Evolutionary conservation across 1,140 invertebrate species (phyloP).

Genomic region (Phortica variegata): DNA sequence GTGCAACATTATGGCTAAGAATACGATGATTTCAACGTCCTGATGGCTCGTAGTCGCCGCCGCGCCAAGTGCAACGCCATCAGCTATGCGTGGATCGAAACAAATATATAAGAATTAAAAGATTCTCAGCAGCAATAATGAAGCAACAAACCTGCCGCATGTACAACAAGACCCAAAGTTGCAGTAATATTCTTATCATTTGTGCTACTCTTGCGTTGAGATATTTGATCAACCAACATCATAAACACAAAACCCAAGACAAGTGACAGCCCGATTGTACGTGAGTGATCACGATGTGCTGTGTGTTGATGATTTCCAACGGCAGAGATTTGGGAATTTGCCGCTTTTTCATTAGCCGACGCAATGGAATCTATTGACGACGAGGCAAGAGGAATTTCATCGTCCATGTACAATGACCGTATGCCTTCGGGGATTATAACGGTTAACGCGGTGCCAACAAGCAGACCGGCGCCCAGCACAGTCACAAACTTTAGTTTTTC

Average conservation of each 20-base stretch:
- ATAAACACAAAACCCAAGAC: slow-evolving; percentile 90
- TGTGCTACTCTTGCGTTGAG: slow-evolving; percentile 65
- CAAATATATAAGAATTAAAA: neutral
- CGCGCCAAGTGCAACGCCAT: slow-evolving; percentile 95
- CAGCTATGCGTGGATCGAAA: too few species aligned
- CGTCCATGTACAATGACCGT: slow-evolving; percentile 69
- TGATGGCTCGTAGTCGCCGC: slow-evolving; percentile 92
- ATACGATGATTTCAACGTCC: slow-evolving; percentile 97
- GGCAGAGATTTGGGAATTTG: slow-evolving; percentile 13
- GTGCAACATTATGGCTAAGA: slow-evolving; percentile 98
- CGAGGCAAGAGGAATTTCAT: slow-evolving; percentile 5
- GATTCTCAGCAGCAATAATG: neutral
- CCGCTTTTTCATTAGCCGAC: slow-evolving; percentile 18
- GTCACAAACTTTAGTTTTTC: slow-evolving; percentile 92
- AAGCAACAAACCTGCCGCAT: slow-evolving; percentile 66
- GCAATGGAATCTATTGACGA: too few species aligned
- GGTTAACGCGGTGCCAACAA: slow-evolving; percentile 96
- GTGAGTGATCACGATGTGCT: slow-evolving; percentile 59
- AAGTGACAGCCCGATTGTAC: slow-evolving; percentile 66
- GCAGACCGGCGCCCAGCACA: slow-evolving; percentile 91
- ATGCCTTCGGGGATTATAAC: slow-evolving; percentile 99
- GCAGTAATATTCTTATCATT: slow-evolving; percentile 81
- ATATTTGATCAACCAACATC: slow-evolving; percentile 91
- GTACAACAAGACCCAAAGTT: slow-evolving; percentile 94
- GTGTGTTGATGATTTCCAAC: neutral